Evolutionary conservation across 2,113 vertebrate genomes (phyloP), one percentile per base, ranked within the genome.

Genomic region (Pseudorasbora parva): DNA sequence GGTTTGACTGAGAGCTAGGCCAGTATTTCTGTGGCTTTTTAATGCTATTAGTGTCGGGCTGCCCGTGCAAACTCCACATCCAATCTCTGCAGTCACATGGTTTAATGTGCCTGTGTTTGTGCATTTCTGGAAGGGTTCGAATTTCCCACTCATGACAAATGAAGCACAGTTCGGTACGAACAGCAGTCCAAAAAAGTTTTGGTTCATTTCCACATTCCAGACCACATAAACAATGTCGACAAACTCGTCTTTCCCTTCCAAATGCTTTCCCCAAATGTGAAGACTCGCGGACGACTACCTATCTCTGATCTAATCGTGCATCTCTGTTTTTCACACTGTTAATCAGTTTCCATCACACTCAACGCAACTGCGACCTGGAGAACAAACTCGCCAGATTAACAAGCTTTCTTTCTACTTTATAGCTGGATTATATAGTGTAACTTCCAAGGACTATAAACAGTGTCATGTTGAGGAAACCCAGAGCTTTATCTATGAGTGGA

Each of bases 141-240:
- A 62, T 84, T 81, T 86, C 71, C 77, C 11, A 1, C 60, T 76
- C 19, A 57, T 60, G 68, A 81, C 51, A 60, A 75, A 86, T 8
- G 23, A 49, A 75, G 59, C 14, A 49, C 27, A 11, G 14, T 77
- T 82, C 56, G 23, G 77, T 75, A 56, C 54, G 83, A 86, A 82
- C 51, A 60, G 54, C 17, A 3, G 21, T 57, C n/a, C 66, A n/a
- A 49, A 68, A 66, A 56, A 86, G 37, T 37, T 37, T 37, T 37
- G 37, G 37, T 37, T 92, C 84, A 90, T 90, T 89, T 90, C 77
- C 9, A 89, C 92, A 93, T 92, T 92, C 91, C 91, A 86, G 30
- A 15, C 37, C 83, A 86, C 81, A 82, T 23, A 71, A 37, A 71
- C 11, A 2, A 2, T 92, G 86, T 91, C 89, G 90, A 87, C 87